Percentiles rank a stretch among this genome's conserved stretches.
Evolutionary conservation across 1,140 invertebrate species (phyloP).

Genomic region (Acarapis woodi): DNA sequence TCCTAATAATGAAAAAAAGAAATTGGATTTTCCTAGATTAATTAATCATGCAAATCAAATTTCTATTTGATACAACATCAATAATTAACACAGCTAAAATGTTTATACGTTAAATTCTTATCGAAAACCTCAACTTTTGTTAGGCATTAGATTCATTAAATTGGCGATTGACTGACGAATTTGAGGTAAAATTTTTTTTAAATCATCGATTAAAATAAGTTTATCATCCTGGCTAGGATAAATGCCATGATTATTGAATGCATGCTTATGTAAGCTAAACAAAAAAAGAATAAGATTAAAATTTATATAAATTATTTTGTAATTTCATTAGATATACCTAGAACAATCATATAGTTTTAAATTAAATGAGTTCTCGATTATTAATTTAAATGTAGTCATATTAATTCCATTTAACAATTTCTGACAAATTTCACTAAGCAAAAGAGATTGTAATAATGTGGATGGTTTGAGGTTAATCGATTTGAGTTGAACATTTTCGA

Average conservation of each 20-base stretch:
- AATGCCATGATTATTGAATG: slow-evolving; percentile 1
- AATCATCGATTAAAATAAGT: background rate
- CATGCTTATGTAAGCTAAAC: slow-evolving; percentile 1
- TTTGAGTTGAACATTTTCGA: slow-evolving; percentile 28
- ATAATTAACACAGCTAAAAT: no score
- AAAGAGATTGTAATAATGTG: slow-evolving; percentile 39
- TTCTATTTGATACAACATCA: no score
- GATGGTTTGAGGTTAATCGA: slow-evolving; percentile 60
- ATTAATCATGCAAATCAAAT: no score
- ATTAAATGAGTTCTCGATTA: slow-evolving; percentile 38
- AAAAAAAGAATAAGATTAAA: background rate
- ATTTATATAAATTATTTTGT: background rate
- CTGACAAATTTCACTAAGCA: slow-evolving; percentile 41
- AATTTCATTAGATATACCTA: slow-evolving; percentile 21
- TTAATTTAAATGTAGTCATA: slow-evolving; percentile 36
- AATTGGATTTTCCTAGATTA: no score
- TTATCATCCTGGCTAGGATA: slow-evolving; percentile 2
- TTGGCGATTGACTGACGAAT: slow-evolving; percentile 1
- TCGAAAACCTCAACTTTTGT: no score
- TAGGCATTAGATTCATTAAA: no score
- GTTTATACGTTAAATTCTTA: no score
- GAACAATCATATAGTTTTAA: slow-evolving; percentile 48
- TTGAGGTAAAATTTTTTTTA: slow-evolving; percentile 2
- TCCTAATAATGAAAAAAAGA: no score
- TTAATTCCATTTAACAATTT: slow-evolving; percentile 43